A percentile compares a stretch with the other conserved stretches of the same genome.
phyloP scores from a whole-genome alignment of 2,113 vertebrate genomes.

The Martes martes region DNA sequence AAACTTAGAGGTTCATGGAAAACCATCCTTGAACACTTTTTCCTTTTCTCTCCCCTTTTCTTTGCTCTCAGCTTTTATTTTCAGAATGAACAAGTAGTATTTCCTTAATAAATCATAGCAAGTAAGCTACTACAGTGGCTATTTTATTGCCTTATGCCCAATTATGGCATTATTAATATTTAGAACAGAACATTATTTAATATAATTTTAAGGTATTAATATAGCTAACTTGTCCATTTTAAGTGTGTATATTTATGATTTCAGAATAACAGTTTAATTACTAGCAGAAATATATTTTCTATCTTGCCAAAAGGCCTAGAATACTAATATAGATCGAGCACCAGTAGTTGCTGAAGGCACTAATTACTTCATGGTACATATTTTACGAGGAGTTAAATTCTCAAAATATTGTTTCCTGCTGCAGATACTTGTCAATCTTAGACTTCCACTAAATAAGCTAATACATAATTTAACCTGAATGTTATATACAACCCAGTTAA shows the following conservation, averaged over 20 bases:
- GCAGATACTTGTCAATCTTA: constrained; percentile 36
- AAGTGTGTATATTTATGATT: constrained; percentile 75
- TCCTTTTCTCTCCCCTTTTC: not conserved
- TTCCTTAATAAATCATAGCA: constrained; percentile 43
- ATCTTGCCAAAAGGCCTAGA: constrained; percentile 69
- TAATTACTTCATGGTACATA: constrained; percentile 71
- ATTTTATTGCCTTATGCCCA: constrained; percentile 72
- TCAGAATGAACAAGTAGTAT: constrained; percentile 57
- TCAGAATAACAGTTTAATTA: constrained; percentile 77
- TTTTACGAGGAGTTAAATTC: constrained; percentile 72
- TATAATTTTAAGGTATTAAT: constrained; percentile 70
- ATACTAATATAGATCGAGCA: constrained; percentile 64
- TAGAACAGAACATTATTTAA: constrained; percentile 75
- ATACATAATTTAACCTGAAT: constrained; percentile 66
- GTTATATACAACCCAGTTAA: constrained; percentile 47
- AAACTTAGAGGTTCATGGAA: not conserved
- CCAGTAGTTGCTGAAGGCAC: constrained; percentile 73
- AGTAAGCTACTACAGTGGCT: constrained; percentile 36
- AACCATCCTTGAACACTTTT: not conserved
- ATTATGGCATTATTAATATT: constrained; percentile 66
- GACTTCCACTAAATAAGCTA: constrained; percentile 52
- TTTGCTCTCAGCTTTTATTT: constrained; percentile 64
- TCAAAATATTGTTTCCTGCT: constrained; percentile 69
- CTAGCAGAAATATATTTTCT: constrained; percentile 67
- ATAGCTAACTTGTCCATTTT: constrained; percentile 67